A percentile compares a stretch with the other conserved stretches of the same genome.
These are phyloP conservation scores for Phania funesta DNA, from an alignment of 2,888 invertebrate genomes.

Conservation along the genomic window DNA sequence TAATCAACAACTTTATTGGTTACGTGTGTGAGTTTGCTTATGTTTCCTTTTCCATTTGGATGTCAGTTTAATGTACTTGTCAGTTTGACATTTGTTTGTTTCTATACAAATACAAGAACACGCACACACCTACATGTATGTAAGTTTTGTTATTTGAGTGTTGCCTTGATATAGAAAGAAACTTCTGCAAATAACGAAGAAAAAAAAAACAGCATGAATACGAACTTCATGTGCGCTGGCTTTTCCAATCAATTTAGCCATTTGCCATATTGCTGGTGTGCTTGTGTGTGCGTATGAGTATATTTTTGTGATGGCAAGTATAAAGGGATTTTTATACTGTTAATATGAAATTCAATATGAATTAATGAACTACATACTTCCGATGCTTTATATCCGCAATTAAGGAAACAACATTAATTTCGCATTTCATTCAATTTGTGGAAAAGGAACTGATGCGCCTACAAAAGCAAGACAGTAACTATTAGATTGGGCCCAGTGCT, in stretches of 20 bases:
- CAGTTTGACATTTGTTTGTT: slow-evolving; percentile 76
- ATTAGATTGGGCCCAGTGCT: too few species aligned
- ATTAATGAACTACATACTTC: slow-evolving; percentile 46
- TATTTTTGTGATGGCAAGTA: slow-evolving; percentile 1
- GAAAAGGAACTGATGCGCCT: too few species aligned
- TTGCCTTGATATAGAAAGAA: slow-evolving; percentile 61
- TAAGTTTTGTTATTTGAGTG: slow-evolving; percentile 73
- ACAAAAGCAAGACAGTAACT: too few species aligned
- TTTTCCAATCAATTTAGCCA: slow-evolving; percentile 26
- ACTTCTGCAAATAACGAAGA: slow-evolving; percentile 2
- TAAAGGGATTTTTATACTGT: slow-evolving; percentile 28
- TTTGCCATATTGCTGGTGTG: neutral
- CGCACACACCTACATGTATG: slow-evolving; percentile 64
- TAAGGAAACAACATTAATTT: too few species aligned
- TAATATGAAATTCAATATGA: slow-evolving; percentile 46
- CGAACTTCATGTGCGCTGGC: neutral
- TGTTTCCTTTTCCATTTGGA: slow-evolving; percentile 40
- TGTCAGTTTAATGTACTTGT: slow-evolving; percentile 69
- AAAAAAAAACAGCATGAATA: neutral
- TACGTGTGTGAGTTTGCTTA: neutral
- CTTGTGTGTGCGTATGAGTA: neutral
- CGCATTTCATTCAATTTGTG: too few species aligned
- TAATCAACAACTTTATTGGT: slow-evolving; percentile 3
- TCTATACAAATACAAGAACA: slow-evolving; percentile 6
- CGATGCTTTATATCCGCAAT: slow-evolving; percentile 13